A percentile compares a stretch with the other conserved stretches of the same genome.
These are phyloP conservation scores for Mallotus villosus DNA, from an alignment of 2,797 vertebrate species.

Conservation along the genomic window DNA sequence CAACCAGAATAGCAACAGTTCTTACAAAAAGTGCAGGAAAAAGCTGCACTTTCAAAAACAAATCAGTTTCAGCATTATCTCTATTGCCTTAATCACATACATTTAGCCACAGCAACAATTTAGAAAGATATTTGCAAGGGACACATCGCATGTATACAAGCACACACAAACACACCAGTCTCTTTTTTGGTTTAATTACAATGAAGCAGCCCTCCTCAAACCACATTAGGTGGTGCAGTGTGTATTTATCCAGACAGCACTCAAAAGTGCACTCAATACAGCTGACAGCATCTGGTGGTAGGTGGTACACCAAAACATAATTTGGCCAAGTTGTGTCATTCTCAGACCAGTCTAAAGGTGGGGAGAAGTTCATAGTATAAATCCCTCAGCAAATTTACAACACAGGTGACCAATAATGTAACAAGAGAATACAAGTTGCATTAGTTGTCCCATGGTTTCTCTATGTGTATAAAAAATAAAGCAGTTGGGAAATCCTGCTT, in stretches of 20 bases:
- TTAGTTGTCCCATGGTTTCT: slow-evolving; percentile 49
- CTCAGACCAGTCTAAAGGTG: slow-evolving; percentile 15
- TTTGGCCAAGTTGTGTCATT: slow-evolving; percentile 35
- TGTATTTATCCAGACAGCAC: slow-evolving; percentile 43
- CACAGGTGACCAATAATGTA: slow-evolving; percentile 52
- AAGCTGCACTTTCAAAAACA: slow-evolving; percentile 52
- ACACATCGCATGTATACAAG: slow-evolving; percentile 74
- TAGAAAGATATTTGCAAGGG: slow-evolving; percentile 62
- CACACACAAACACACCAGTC: slow-evolving; percentile 63
- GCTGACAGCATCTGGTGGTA: slow-evolving; percentile 51
- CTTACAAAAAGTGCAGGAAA: slow-evolving; percentile 41
- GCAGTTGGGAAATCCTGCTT: slow-evolving; percentile 64
- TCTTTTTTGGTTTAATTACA: slow-evolving; percentile 61
- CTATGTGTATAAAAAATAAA: slow-evolving; percentile 72
- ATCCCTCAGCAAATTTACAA: slow-evolving; percentile 48
- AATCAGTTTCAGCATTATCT: slow-evolving; percentile 64
- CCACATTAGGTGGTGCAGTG: slow-evolving; percentile 53
- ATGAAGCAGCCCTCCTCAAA: slow-evolving; percentile 62
- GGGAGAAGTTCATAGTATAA: slow-evolving; percentile 26
- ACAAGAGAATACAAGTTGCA: slow-evolving; percentile 45
- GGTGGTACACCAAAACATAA: slow-evolving; percentile 37
- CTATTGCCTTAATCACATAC: slow-evolving; percentile 77
- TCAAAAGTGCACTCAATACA: slow-evolving; percentile 62
- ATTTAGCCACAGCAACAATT: slow-evolving; percentile 68
- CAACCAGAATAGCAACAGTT: slow-evolving; percentile 36